Conservation (phyloP, 1,140 invertebrate genomes). For the Littorina saxatilis region DNA sequence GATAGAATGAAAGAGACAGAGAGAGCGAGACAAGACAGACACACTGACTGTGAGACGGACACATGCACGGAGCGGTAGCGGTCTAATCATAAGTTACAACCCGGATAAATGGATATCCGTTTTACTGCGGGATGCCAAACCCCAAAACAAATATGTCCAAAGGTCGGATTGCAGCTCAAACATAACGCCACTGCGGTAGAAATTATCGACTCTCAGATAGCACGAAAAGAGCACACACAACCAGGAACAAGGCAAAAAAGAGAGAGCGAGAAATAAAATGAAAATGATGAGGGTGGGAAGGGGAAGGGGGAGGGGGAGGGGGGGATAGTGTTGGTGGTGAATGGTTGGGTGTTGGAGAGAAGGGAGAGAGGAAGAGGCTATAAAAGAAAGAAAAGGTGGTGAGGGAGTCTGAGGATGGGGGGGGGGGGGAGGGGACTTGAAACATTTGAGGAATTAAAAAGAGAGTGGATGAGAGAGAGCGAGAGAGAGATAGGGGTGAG, state of each 20-base stretch:
- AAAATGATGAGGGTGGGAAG: background rate
- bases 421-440: background rate
- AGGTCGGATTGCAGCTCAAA: constrained; percentile 12
- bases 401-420: background rate
- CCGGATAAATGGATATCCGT: constrained; percentile 1
- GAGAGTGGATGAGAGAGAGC: background rate
- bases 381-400: background rate
- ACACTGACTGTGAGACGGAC: no score
- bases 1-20: background rate
- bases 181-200: background rate
- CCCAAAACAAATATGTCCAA: background rate
- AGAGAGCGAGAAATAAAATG: background rate
- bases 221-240: background rate
- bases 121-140: background rate
- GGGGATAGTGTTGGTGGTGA: background rate
- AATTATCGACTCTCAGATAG: constrained; percentile 8
- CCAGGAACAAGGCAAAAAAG: background rate
- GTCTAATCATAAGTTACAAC: no score
- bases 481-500: background rate
- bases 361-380: background rate
- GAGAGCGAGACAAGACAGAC: no score
- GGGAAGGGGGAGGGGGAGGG: constrained; percentile 4
- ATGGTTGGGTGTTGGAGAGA: background rate
- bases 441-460: no score
- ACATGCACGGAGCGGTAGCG: no score